These are phyloP conservation scores for Brachionus manjavacas DNA, from an alignment of 1,140 invertebrate species.

Conservation along the genomic window DNA sequence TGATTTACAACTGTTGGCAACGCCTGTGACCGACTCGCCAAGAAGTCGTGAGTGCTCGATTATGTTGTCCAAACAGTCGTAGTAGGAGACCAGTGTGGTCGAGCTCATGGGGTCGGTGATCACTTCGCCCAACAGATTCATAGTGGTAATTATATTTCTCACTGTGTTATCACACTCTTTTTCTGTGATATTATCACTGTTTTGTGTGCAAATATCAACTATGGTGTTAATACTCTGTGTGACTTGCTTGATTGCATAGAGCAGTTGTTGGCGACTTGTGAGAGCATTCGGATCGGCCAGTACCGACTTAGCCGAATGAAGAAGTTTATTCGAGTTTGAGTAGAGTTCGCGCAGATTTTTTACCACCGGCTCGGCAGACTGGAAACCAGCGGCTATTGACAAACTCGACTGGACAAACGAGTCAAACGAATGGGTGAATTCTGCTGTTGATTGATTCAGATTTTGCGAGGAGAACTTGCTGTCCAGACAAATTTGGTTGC, in stretches of 20 bases:
- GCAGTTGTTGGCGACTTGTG: conserved; percentile 75
- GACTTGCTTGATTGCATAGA: conserved; percentile 68
- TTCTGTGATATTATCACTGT: conserved; percentile 67
- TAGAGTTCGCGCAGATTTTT: conserved; percentile 79
- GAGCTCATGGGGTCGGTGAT: conserved; percentile 62
- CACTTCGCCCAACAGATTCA: neutral
- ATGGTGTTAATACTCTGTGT: conserved; percentile 87
- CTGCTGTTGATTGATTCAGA: conserved; percentile 68
- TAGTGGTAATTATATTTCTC: conserved; percentile 74
- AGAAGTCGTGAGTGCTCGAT: conserved; percentile 79
- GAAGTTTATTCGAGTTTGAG: conserved; percentile 76
- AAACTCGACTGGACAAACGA: conserved; percentile 74
- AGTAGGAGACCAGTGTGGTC: conserved; percentile 80
- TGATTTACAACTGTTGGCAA: conserved; percentile 82
- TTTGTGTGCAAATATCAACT: conserved; percentile 60
- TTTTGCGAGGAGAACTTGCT: conserved; percentile 63
- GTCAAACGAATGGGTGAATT: conserved; percentile 72
- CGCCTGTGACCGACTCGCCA: conserved; percentile 86
- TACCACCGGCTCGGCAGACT: conserved; percentile 69
- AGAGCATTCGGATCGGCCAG: conserved; percentile 80
- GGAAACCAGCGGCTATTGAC: conserved; percentile 52
- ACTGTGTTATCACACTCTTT: conserved; percentile 94
- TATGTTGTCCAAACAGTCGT: conserved; percentile 85
- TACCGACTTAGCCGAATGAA: conserved; percentile 79
- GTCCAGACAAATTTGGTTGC: conserved; percentile 68